These are phyloP conservation scores for Creontiades dilutus DNA, from an alignment of 2,888 invertebrate species.

Conservation along the genomic window DNA sequence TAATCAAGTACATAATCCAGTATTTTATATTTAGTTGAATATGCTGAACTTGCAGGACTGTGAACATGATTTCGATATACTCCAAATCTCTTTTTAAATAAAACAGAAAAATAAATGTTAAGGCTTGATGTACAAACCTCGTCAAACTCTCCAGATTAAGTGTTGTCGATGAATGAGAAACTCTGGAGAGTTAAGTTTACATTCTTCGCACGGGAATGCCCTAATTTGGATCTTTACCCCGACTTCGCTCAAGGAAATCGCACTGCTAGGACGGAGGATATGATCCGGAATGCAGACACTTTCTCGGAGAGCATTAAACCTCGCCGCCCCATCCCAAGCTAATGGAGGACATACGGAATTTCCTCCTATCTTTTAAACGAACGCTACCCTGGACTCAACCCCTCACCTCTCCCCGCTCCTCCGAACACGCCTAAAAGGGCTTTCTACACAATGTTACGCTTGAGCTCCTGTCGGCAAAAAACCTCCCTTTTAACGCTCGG, in stretches of 20 bases:
- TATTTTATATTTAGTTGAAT: too few relatives aligned
- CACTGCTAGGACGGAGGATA: slow-evolving; percentile 38
- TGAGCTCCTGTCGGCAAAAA: slow-evolving; percentile 2
- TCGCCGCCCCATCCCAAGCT: slow-evolving; percentile 2
- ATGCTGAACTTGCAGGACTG: too few relatives aligned
- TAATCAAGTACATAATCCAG: too few relatives aligned
- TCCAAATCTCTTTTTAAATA: too few relatives aligned
- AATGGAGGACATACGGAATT: slow-evolving; percentile 40
- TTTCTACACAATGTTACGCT: slow-evolving; percentile 16
- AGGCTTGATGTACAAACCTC: too few relatives aligned
- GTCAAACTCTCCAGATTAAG: too few relatives aligned
- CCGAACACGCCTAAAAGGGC: slow-evolving; percentile 4
- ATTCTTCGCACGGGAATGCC: slow-evolving; percentile 18
- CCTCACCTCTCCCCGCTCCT: background rate
- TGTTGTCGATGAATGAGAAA: background rate
- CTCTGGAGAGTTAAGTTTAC: background rate
- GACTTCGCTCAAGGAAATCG: slow-evolving; percentile 39
- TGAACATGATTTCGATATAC: too few relatives aligned
- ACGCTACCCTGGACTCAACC: slow-evolving; percentile 25
- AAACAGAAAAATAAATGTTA: too few relatives aligned
- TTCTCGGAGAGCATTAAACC: slow-evolving; percentile 45
- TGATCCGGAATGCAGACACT: slow-evolving; percentile 54
- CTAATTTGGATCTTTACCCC: slow-evolving; percentile 30
- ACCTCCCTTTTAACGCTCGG: background rate
- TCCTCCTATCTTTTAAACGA: slow-evolving; percentile 37